Conservation (phyloP, 2,888 invertebrate species). For the Pammene fasciana region DNA sequence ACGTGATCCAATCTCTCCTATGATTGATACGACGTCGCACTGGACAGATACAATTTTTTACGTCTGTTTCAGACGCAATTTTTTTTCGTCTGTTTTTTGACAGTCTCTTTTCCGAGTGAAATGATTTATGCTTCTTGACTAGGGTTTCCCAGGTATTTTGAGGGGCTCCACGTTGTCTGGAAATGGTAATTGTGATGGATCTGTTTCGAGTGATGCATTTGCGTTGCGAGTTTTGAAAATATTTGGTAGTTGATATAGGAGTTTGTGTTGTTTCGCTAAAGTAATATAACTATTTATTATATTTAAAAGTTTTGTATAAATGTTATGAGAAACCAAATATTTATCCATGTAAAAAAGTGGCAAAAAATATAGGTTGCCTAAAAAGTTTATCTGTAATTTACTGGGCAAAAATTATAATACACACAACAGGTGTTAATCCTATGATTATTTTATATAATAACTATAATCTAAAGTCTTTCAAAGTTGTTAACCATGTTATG, state of each 20-base stretch:
- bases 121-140: constrained; percentile 56
- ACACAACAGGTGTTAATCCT: too few relatives aligned
- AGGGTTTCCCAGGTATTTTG: constrained; percentile 43
- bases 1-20: constrained; percentile 66
- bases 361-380: too few relatives aligned
- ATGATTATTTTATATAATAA: too few relatives aligned
- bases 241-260: not conserved
- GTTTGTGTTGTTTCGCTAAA: too few relatives aligned
- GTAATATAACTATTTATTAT: too few relatives aligned
- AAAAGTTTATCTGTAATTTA: too few relatives aligned
- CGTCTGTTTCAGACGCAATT: constrained; percentile 56
- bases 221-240: not conserved
- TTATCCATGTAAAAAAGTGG: too few relatives aligned
- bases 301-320: too few relatives aligned
- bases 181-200: constrained; percentile 39
- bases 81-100: constrained; percentile 62
- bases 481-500: not conserved
- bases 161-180: constrained; percentile 25
- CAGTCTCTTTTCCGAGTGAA: constrained; percentile 50
- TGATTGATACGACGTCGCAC: constrained; percentile 63
- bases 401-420: too few relatives aligned
- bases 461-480: not conserved
- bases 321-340: too few relatives aligned
- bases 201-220: constrained; percentile 33
- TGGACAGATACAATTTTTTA: constrained; percentile 62